These are phyloP conservation scores for Euborellia annulipes DNA, from an alignment of 1,140 invertebrate genomes.

Conservation along the genomic window DNA sequence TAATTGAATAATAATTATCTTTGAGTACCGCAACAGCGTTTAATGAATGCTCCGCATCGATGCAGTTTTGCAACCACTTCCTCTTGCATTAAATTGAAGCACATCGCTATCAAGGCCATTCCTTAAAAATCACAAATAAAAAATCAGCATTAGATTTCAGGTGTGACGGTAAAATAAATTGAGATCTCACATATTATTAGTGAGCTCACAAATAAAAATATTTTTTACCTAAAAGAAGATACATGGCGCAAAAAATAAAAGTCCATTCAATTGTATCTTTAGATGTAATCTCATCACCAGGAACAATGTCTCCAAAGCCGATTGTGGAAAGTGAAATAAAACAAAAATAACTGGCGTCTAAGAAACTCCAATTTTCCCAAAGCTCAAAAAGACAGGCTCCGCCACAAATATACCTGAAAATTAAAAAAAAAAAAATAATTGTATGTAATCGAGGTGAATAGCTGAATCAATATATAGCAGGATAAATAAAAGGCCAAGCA, in stretches of 20 bases:
- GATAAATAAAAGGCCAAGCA: too few species aligned
- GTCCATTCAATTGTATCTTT: conserved; percentile 44
- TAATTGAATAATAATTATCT: too few species aligned
- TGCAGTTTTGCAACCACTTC: conserved; percentile 55
- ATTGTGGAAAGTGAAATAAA: conserved; percentile 87
- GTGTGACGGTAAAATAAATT: too few species aligned
- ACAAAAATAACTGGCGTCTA: conserved; percentile 86
- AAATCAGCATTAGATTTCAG: too few species aligned
- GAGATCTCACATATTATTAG: too few species aligned
- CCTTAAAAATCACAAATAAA: too few species aligned
- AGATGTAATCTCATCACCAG: conserved; percentile 47
- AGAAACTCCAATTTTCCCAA: conserved; percentile 74
- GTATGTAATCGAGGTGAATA: too few species aligned
- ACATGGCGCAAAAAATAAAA: conserved; percentile 73
- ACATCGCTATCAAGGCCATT: conserved; percentile 80
- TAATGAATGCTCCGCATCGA: too few species aligned
- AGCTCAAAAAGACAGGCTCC: conserved; percentile 78
- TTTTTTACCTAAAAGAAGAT: conserved; percentile 69
- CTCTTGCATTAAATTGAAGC: conserved; percentile 81
- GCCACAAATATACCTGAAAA: conserved; percentile 54
- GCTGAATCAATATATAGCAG: too few species aligned
- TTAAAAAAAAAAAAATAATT: conserved; percentile 25
- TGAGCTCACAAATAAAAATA: too few species aligned
- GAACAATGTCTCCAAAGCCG: conserved; percentile 85
- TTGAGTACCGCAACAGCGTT: too few species aligned